phyloP scores from a whole-genome alignment of 2,888 invertebrate genomes.

The Mechanitis messenoides region DNA sequence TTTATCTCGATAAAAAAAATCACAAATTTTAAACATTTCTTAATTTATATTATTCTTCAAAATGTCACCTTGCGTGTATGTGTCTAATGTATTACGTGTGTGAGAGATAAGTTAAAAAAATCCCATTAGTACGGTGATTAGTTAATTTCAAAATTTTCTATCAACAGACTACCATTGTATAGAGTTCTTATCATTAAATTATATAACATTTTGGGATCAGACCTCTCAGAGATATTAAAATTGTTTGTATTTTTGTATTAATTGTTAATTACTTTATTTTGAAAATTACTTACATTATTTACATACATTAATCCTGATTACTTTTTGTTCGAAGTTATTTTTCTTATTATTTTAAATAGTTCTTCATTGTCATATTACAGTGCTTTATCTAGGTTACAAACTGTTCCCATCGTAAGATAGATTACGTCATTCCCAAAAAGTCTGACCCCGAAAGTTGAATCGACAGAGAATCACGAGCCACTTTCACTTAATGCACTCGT shows the following conservation, averaged over 20 bases:
- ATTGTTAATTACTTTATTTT: no score
- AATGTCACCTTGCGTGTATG: constrained; percentile 8
- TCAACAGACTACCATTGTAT: no score
- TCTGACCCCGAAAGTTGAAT: constrained; percentile 17
- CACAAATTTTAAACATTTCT: neutral
- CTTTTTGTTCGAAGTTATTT: no score
- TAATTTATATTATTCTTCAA: neutral
- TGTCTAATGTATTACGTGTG: constrained; percentile 14
- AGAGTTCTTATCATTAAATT: no score
- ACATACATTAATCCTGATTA: constrained; percentile 4
- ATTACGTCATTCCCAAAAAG: constrained; percentile 18
- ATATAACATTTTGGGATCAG: no score
- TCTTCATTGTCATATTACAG: no score
- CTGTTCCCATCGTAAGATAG: constrained; percentile 2
- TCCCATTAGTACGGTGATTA: constrained; percentile 1
- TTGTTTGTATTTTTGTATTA: no score
- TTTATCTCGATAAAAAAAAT: neutral
- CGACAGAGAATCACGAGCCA: constrained; percentile 26
- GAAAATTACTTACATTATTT: no score
- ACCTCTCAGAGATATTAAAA: no score
- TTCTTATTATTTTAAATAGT: no score
- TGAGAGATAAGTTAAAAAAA: constrained; percentile 17
- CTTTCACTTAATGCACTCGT: constrained; percentile 44
- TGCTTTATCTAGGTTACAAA: neutral
- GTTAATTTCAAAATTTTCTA: no score